These are phyloP conservation scores for Ibycter americanus DNA, from an alignment of 2,797 vertebrate species.

Conservation along the genomic window DNA sequence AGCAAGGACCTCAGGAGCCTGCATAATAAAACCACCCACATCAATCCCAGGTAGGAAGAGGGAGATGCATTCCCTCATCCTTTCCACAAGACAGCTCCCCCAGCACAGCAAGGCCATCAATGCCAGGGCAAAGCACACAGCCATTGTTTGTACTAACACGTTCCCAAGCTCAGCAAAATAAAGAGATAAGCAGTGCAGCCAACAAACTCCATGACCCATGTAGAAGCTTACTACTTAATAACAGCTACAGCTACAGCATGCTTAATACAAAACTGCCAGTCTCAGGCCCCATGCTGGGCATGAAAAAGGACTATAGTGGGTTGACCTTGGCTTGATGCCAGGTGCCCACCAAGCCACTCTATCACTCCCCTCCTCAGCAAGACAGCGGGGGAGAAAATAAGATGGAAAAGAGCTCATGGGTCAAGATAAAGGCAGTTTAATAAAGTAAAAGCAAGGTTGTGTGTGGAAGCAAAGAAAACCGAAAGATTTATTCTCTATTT, in stretches of 20 bases:
- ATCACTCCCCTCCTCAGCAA: background rate
- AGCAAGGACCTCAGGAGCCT: background rate
- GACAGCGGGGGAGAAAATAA: too few species aligned
- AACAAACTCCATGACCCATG: background rate
- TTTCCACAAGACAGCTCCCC: background rate
- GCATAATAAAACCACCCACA: background rate
- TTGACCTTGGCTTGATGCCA: background rate
- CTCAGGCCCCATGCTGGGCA: accelerated
- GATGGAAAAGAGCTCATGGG: too few species aligned
- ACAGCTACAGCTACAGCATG: background rate
- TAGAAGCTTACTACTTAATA: background rate
- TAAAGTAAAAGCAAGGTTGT: background rate
- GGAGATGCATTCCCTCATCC: background rate
- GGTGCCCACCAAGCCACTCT: background rate
- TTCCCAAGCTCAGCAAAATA: background rate
- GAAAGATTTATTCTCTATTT: background rate
- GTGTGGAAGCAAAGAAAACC: background rate
- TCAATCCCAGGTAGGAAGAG: background rate
- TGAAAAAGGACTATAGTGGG: background rate
- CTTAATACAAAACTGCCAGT: background rate
- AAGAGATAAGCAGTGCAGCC: background rate
- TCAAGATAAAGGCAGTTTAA: background rate
- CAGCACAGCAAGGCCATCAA: background rate
- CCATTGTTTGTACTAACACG: background rate
- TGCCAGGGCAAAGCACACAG: background rate